phyloP scores from a whole-genome alignment of 2,888 invertebrate genomes.

The Bugulina stolonifera region DNA sequence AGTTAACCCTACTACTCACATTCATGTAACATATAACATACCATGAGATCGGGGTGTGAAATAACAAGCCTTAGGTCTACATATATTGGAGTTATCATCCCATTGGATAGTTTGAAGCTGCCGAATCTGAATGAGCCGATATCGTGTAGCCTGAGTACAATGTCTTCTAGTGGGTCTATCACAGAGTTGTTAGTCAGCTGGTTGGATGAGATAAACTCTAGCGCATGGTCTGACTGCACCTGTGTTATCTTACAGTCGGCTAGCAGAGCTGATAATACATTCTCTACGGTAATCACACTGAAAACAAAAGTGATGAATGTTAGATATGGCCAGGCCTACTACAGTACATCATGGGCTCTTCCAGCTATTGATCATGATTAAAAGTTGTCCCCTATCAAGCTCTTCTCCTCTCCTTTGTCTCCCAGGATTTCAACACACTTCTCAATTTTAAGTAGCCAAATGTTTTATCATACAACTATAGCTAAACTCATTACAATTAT shows the following conservation, averaged over 20 bases:
- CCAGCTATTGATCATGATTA: too few species aligned
- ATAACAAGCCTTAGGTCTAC: slow-evolving; percentile 25
- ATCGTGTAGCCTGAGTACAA: slow-evolving; percentile 44
- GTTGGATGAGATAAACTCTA: neutral
- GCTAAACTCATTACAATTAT: too few species aligned
- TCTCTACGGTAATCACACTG: neutral
- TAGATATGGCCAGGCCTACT: too few species aligned
- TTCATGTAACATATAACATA: neutral
- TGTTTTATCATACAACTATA: too few species aligned
- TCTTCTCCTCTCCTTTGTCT: too few species aligned
- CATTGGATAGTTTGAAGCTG: slow-evolving; percentile 26
- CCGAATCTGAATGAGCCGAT: slow-evolving; percentile 26
- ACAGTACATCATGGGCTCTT: too few species aligned
- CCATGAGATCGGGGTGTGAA: slow-evolving; percentile 20
- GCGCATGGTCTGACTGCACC: neutral
- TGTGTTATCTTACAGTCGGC: neutral
- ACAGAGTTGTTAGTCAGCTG: neutral
- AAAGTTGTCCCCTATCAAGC: too few species aligned
- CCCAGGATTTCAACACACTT: too few species aligned
- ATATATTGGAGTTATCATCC: slow-evolving; percentile 26
- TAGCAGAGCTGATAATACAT: neutral
- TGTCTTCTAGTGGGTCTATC: neutral
- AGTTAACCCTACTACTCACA: too few species aligned
- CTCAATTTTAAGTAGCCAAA: too few species aligned
- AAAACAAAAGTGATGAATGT: neutral